These are phyloP conservation scores for Acestrorhynchus altus DNA, from an alignment of 2,797 vertebrate species.

Conservation along the genomic window DNA sequence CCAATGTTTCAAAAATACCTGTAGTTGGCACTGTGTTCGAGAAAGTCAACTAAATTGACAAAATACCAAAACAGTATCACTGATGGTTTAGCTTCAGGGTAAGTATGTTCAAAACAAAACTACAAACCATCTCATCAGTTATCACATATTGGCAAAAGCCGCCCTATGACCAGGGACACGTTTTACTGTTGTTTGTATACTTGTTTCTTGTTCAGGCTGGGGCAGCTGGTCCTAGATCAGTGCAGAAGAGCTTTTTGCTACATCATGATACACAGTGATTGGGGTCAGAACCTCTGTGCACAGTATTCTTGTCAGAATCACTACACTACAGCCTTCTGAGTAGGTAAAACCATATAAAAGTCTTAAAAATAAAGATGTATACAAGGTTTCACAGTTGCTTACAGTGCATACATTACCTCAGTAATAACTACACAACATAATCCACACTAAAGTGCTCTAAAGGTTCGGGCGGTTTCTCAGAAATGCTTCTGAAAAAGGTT, in stretches of 20 bases:
- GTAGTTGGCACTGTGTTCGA: background rate
- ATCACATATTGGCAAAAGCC: background rate
- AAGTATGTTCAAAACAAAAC: background rate
- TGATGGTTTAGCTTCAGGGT: background rate
- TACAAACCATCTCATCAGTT: background rate
- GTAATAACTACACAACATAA: background rate
- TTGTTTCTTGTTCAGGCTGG: background rate
- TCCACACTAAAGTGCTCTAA: conserved; percentile 2
- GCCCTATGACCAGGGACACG: background rate
- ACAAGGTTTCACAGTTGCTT: background rate
- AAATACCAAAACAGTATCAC: background rate
- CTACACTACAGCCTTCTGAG: background rate
- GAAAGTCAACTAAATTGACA: background rate
- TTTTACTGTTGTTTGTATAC: background rate
- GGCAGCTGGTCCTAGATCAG: background rate
- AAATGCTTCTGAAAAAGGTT: background rate
- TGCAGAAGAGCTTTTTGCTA: background rate
- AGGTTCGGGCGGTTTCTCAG: background rate
- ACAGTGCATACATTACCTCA: background rate
- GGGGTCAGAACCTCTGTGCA: background rate
- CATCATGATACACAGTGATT: conserved; percentile 31
- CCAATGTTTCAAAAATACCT: background rate
- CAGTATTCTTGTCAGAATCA: conserved; percentile 14
- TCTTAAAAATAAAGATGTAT: background rate
- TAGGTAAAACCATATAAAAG: background rate